Base-by-base conservation (phyloP, 92 coral and sea anemone species). In the Hydrozoanthus gracilis region DNA sequence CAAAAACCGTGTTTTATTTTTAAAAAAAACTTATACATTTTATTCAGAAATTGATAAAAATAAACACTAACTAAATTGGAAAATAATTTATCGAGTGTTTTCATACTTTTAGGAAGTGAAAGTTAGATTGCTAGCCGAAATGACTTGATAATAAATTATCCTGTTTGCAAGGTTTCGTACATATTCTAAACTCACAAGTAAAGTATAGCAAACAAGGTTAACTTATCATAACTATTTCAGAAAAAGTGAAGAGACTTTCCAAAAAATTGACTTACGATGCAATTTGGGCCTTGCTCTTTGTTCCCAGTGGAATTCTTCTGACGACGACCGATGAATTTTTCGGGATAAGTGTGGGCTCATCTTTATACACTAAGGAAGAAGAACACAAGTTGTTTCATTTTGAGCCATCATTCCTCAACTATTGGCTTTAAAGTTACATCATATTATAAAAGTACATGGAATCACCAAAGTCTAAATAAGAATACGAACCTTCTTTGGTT, bases 321-420 rank as follows among this genome's bases (percentile, higher is more conserved):
- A 97, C 90, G 51, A 97, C 91, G 77, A 97, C 99, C 2, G 99
- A 97, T 14, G 99, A 95, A 91, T 97, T 97, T 89, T 95, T 97
- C 1, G 98, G 99, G 62, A 97, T 97, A 89, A 92, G 95, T 16
- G 92, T 93, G 45, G 83, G 76, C 68, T 97, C 98, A 78, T 97
- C 99, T 91, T 95, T 95, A 87, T 97, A 97, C 79, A 87, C 99
- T 97, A 78, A 46, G 16, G 51, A 83, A 18, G 15, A n/a, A 44
- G 52, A 50, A 15, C 44, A 35, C 27, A 68, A 35, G 14, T 11
- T 68, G 27, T 27, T 6, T 17, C 27, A 8, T 64, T 18, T 52
- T 51, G 39, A 87, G 35, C 51, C 39, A 27, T 27, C 39, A 27
- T 47, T 10, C n/a, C 65, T 45, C 46, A 16, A 51, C 13, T 15